Evolutionary conservation across 2,113 vertebrate species (phyloP), one percentile per base, ranked within the genome.

Genomic region (Vimba vimba): DNA sequence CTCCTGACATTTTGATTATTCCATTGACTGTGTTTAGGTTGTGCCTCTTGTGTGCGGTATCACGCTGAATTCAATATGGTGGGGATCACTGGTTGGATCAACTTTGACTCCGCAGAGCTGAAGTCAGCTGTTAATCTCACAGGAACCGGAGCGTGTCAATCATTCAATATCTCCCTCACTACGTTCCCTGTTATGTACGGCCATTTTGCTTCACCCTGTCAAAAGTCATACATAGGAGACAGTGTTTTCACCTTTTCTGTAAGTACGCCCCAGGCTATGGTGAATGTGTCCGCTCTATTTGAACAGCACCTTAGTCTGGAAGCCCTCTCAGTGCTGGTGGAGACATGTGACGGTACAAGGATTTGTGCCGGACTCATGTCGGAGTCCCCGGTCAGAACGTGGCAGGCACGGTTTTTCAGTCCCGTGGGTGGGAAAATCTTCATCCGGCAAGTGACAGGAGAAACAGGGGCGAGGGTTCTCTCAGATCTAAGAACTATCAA

Each of bases 121-220:
- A 89, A 15, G 4, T 93, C 93, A 25, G 83, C n/a, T 0, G 50
- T 94, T 11, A 92, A 90, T 2, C 60, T 96, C 43, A 91, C 90
- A 8, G 93, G 93, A 1, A 76, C 66, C 2, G 90, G 91, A 60
- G 68, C 79, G 43, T 96, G 95, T 66, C 50, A 0, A 11, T 19
- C 66, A 1, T 47, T 93, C 23, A 92, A 90, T 30, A 27, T 96
- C 47, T 93, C 91, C 36, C 69, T 96, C 11, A 94, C 90, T 0
- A 69, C 87, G 43, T 96, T 95, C 80, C 95, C 95, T 0, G 93
- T 96, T 30, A 95, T 93, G 93, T 94, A 93, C 1, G 95, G 95
- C 47, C 93, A 94, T 57, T 93, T 88, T 62, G 66, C 27, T 45
- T 81, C 93, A 8, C 94, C 95, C 19, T 96, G 96, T 77, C 87